A percentile compares a stretch with the other conserved stretches of the same genome.
These are phyloP conservation scores for Himalopsyche kuldschensis DNA, from an alignment of 2,888 invertebrate species.

Conservation along the genomic window DNA sequence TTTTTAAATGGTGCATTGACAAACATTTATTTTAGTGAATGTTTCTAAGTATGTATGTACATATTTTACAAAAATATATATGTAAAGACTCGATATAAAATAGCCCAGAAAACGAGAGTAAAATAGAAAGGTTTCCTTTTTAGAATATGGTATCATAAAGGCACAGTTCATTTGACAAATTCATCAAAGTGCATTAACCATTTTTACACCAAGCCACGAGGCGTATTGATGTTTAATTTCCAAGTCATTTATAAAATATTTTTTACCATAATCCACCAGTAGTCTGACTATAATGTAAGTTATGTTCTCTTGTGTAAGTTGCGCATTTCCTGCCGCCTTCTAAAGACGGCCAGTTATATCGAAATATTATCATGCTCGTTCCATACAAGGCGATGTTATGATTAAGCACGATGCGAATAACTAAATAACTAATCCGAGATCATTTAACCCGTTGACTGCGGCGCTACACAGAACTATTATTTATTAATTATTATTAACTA, in stretches of 20 bases:
- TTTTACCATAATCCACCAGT: background rate
- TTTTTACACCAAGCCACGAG: background rate
- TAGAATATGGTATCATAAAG: too few species aligned
- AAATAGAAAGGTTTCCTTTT: too few species aligned
- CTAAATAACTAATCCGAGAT: background rate
- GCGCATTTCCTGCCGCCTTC: background rate
- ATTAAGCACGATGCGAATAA: slow-evolving; percentile 11
- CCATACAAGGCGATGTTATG: slow-evolving; percentile 19
- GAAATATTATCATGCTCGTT: slow-evolving; percentile 6
- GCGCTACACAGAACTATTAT: too few species aligned
- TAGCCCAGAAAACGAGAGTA: too few species aligned
- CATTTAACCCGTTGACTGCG: background rate
- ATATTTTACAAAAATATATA: too few species aligned
- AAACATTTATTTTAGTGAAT: too few species aligned
- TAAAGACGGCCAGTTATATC: background rate
- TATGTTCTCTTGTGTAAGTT: background rate
- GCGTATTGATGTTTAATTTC: background rate
- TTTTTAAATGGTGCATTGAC: too few species aligned
- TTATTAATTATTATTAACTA: too few species aligned
- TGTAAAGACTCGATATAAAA: too few species aligned
- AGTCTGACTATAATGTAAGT: background rate
- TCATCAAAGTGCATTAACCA: too few species aligned
- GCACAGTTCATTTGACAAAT: too few species aligned
- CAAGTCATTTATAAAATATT: background rate
- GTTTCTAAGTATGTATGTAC: too few species aligned